Evolutionary conservation across 2,113 vertebrate species (phyloP), one percentile per base, ranked within the genome.

Genomic region (Aythya baeri): DNA sequence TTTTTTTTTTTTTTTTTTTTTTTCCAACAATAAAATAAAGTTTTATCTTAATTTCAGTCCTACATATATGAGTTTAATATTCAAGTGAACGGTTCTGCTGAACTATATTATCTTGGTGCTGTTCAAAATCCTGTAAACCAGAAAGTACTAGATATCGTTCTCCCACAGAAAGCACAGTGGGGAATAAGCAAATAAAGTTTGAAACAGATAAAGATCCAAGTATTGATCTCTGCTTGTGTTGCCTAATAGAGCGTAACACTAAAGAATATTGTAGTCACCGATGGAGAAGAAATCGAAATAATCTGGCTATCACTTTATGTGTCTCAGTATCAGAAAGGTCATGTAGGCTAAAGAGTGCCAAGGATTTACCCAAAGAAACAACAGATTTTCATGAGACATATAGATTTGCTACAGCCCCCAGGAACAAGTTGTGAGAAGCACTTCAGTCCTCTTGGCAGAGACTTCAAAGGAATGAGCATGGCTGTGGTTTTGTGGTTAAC

Each of bases 161-260:
- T 20, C 15, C n/a, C 20, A 23, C 81, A 92, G 92, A 91, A 94
- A 88, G 72, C 84, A 85, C 92, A 86, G 82, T 63, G 67, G 92
- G 93, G 93, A 96, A 96, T 95, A 94, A 89, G 83, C 81, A 94
- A 97, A 94, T 93, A 94, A 96, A 96, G 80, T 55, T 91, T 92
- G 91, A 94, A 97, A 96, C 74, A 95, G 95, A 96, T 96, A 97
- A 97, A 92, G 94, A 98, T 96, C 95, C 2, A 3, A 93, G 79
- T 97, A 98, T 97, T 97, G 97, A 98, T 98, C 97, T 88, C 88
- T 91, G 81, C 88, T 97, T 96, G 89, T 95, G 90, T 93, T 97
- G 95, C 89, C 86, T 97, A 98, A 95, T 96, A 95, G 95, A 96
- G 96, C 29, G 41, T 89, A 96, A 75, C 88, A 92, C 80, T 75